These are phyloP conservation scores for Tetragonisca angustula DNA, from an alignment of 2,888 invertebrate species.

Conservation along the genomic window DNA sequence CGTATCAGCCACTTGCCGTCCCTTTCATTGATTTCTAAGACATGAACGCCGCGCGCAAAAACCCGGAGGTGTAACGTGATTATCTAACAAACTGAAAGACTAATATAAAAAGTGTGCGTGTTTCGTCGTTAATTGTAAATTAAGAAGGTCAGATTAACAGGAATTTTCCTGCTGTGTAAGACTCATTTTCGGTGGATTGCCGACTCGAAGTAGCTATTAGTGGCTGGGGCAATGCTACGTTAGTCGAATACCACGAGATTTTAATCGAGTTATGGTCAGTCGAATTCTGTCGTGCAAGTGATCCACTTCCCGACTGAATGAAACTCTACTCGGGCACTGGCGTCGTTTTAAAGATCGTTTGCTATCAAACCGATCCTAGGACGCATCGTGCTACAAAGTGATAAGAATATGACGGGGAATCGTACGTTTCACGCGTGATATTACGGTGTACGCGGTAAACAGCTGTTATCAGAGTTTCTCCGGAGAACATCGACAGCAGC, in stretches of 20 bases:
- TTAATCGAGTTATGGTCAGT: constrained; percentile 15
- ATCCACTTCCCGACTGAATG: neutral
- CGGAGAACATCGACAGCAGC: neutral
- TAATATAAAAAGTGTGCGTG: neutral
- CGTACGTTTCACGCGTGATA: neutral
- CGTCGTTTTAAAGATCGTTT: neutral
- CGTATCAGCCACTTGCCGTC: constrained; percentile 30
- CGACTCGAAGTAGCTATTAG: neutral
- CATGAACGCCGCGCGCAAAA: constrained; percentile 45
- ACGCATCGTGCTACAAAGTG: neutral
- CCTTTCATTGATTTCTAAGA: constrained; percentile 56
- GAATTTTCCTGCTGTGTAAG: neutral
- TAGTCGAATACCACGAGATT: constrained; percentile 10
- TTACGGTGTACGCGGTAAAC: neutral
- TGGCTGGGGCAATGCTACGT: neutral
- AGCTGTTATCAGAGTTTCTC: constrained; percentile 17
- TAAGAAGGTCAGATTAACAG: neutral
- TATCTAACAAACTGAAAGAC: neutral
- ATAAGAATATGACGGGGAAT: constrained; percentile 16
- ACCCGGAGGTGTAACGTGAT: constrained; percentile 27
- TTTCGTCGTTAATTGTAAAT: neutral
- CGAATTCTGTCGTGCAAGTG: neutral
- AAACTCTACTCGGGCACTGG: neutral
- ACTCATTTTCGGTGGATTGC: neutral
- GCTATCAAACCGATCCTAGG: neutral